Evolutionary conservation across 2,113 vertebrate genomes (phyloP).

Genomic region (Gobio gobio): DNA sequence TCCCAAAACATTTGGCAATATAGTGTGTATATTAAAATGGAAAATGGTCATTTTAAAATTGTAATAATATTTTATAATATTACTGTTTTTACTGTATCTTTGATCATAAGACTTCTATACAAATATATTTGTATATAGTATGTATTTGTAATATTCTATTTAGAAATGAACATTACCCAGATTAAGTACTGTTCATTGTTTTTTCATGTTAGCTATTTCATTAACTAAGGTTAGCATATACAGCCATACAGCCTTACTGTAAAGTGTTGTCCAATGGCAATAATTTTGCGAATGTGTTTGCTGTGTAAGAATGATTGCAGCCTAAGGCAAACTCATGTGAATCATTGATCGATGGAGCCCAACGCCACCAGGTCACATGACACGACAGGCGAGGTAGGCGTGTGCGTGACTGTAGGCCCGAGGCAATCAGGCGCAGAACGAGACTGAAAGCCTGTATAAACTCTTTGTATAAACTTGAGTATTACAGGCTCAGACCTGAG

Average conservation of each 20-base stretch:
- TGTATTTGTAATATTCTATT: neutral
- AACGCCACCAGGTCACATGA: constrained; percentile 38
- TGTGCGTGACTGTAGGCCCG: constrained; percentile 19
- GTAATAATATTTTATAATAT: neutral
- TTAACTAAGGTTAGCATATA: neutral
- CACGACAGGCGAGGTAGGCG: neutral
- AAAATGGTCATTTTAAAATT: neutral
- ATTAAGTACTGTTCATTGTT: neutral
- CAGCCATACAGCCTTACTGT: no score
- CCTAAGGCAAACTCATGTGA: constrained; percentile 40
- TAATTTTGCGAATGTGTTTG: neutral
- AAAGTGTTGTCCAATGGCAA: neutral
- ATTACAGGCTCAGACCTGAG: constrained; percentile 28
- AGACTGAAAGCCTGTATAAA: constrained; percentile 16
- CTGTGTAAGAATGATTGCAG: neutral
- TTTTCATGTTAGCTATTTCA: neutral
- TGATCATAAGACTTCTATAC: neutral
- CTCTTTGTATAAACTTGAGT: constrained; percentile 31
- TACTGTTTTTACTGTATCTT: neutral
- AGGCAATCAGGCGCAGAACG: neutral
- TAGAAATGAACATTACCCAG: neutral
- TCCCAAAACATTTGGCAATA: no score
- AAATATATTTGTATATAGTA: neutral
- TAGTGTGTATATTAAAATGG: neutral
- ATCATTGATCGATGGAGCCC: neutral